phyloP scores from a whole-genome alignment of 2,888 invertebrate species.

The Lacanobia oleracea region DNA sequence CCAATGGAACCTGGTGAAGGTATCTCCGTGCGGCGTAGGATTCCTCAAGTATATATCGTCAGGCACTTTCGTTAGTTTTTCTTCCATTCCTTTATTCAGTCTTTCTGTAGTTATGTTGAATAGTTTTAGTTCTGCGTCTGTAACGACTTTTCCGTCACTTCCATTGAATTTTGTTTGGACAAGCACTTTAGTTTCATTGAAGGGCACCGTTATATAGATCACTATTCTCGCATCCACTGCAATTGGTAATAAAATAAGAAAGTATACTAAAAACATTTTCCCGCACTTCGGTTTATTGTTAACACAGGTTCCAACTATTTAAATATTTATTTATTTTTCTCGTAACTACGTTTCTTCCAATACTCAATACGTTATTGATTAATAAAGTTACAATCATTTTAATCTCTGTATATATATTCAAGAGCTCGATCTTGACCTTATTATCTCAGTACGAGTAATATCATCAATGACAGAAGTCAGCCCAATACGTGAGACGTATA shows the following conservation, averaged over 20 bases:
- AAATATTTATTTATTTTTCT: not conserved
- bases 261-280: constrained; percentile 43
- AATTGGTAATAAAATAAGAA: constrained; percentile 30
- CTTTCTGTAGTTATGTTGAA: constrained; percentile 79
- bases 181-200: constrained; percentile 66
- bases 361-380: constrained; percentile 19
- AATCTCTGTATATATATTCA: constrained; percentile 29
- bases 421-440: constrained; percentile 55
- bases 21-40: constrained; percentile 77
- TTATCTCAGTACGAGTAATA: constrained; percentile 41
- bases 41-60: constrained; percentile 78
- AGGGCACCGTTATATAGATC: constrained; percentile 72
- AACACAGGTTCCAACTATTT: not conserved
- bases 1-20: constrained; percentile 79
- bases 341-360: not conserved
- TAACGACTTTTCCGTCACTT: constrained; percentile 73
- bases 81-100: constrained; percentile 74
- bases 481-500: constrained; percentile 1
- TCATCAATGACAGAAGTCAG: constrained; percentile 2
- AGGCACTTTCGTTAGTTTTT: constrained; percentile 78
- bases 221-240: constrained; percentile 68
- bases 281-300: not conserved
- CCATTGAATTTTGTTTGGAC: constrained; percentile 69
- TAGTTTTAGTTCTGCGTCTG: constrained; percentile 73
- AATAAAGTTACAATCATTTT: constrained; percentile 14